Evolutionary conservation across 2,113 vertebrate genomes (phyloP).

Genomic region (Vidua macroura): DNA sequence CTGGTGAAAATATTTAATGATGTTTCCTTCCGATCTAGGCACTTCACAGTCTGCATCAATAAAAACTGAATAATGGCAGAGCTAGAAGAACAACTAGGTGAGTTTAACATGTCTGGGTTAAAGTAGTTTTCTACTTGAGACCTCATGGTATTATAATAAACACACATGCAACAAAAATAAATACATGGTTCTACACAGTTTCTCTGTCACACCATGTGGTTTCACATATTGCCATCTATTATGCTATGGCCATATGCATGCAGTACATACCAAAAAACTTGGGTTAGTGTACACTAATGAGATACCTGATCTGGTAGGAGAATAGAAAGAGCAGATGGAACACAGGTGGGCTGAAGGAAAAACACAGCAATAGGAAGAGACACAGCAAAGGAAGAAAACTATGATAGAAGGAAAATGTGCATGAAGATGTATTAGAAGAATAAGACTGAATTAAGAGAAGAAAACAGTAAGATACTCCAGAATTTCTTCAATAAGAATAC

Average conservation of each 20-base stretch:
- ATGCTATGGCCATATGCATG: background rate
- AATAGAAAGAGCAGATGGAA: background rate
- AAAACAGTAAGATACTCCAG: background rate
- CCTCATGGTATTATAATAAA: background rate
- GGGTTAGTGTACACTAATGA: background rate
- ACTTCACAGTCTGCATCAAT: background rate
- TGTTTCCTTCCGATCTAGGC: background rate
- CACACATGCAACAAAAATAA: background rate
- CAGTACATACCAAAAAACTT: background rate
- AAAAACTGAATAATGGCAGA: background rate
- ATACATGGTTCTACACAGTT: background rate
- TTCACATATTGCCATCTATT: background rate
- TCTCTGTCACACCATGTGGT: background rate
- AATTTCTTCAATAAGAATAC: background rate
- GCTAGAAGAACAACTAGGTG: background rate
- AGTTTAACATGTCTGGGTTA: background rate
- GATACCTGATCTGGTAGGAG: background rate
- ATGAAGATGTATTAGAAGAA: background rate
- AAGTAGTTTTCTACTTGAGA: background rate
- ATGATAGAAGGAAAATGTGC: background rate
- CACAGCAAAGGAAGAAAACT: background rate
- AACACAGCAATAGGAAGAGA: background rate
- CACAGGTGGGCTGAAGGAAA: background rate
- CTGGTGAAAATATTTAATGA: background rate
- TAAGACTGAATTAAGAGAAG: background rate